Evolutionary conservation across 2,797 vertebrate species (phyloP), one percentile per base, ranked within the genome.

Genomic region (Trichosurus vulpecula): DNA sequence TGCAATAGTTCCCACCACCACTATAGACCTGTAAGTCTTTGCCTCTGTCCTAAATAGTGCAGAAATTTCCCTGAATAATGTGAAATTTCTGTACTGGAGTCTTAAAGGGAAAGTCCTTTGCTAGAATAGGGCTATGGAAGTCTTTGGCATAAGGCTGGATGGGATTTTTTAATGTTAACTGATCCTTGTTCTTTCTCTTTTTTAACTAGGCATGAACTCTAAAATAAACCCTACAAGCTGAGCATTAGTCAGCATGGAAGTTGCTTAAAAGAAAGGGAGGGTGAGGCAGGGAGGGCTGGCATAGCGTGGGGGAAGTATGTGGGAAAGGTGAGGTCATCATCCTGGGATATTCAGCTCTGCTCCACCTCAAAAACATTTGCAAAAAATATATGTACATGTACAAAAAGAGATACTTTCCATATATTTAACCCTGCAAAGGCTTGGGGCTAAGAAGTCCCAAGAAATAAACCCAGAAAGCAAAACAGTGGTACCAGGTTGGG

Each of bases 221-320:
- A 95, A 95, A 97, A 97, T 93, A 98, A 96, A 92, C 61, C 74
- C 47, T 92, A 57, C 54, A 66, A 96, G 93, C 52, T 93, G 74
- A 96, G 52, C 95, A 95, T 98, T 97, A 98, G 94, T 98, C 97
- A 97, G 94, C 96, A 97, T 93, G 96, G 93, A 95, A 81, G 74
- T 93, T 95, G 55, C 92, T 96, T 61, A 53, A 52, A 54, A 66
- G 52, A 52, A 52, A 51, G 89, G 30, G 94, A 95, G 53, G 52
- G 41, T 94, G 90, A 94, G 91, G 87, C 27, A 0, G 93, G 93
- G 87, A 58, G 35, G 58, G 91, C 52, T 94, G 61, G 66, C 90
- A 90, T 27, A 91, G 92, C 55, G 29, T 52, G 74, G 41, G 95
- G 87, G 95, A 90, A 93, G 92, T 52, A 52, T 57, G 90, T 87